phyloP scores from a whole-genome alignment of 1,140 invertebrate genomes.

The Tetramorium alpestre region DNA sequence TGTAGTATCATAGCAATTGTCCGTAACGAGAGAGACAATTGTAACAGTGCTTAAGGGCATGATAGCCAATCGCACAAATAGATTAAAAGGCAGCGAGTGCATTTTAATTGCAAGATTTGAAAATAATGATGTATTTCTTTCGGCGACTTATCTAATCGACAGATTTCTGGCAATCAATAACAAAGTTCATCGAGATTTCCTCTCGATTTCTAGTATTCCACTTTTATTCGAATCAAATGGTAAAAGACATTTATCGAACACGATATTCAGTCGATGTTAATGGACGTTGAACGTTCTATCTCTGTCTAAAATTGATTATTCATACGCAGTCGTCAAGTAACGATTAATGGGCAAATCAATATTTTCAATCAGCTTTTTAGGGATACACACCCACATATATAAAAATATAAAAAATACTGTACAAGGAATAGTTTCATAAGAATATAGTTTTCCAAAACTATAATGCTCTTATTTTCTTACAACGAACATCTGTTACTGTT shows the following conservation, averaged over 20 bases:
- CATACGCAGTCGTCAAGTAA: neutral
- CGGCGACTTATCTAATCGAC: neutral
- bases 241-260: neutral
- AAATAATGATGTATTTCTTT: neutral
- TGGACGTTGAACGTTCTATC: neutral
- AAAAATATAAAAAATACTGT: neutral
- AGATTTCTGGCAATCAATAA: conserved; percentile 2
- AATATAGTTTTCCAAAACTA: neutral
- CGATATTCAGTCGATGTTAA: neutral
- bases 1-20: conserved; percentile 24
- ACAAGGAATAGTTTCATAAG: neutral
- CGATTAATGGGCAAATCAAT: neutral
- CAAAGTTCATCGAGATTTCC: neutral
- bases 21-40: conserved; percentile 37
- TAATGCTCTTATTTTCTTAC: conserved; percentile 7
- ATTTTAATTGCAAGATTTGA: conserved; percentile 8
- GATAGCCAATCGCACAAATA: conserved; percentile 9
- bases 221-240: neutral
- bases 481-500: neutral
- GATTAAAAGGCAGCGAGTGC: conserved; percentile 11
- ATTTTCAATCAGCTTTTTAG: neutral
- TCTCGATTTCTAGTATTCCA: neutral
- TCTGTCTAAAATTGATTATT: neutral
- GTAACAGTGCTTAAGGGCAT: neutral
- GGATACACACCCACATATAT: neutral